phyloP scores from a whole-genome alignment of 2,888 invertebrate genomes.

The Embidobia sp. region DNA sequence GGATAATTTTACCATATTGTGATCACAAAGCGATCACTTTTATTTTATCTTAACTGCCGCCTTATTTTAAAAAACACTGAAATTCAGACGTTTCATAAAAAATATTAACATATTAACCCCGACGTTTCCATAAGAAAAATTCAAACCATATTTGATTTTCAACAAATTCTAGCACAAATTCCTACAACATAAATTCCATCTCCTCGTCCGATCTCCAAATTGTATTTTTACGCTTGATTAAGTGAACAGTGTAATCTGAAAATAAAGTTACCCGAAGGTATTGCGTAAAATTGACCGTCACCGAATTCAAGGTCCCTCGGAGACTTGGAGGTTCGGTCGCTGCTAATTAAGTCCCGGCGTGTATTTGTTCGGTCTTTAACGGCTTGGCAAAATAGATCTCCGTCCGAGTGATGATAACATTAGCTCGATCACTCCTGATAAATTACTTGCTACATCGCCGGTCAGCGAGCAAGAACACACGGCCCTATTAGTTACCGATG shows the following conservation, averaged over 20 bases:
- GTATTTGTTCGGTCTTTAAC: slow-evolving; percentile 32
- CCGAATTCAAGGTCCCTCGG: not conserved
- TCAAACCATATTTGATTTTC: no score
- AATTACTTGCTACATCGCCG: slow-evolving; percentile 32
- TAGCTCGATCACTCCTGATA: slow-evolving; percentile 39
- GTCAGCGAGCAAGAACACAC: slow-evolving; percentile 16
- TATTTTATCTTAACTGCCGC: no score
- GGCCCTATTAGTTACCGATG: slow-evolving; percentile 32
- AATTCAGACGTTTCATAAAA: no score
- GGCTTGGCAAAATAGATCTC: slow-evolving; percentile 26
- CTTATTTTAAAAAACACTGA: no score
- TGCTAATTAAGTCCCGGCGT: slow-evolving; percentile 28
- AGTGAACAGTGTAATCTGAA: not conserved
- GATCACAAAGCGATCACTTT: no score
- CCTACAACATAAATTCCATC: no score
- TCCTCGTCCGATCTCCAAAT: no score
- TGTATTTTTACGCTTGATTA: no score
- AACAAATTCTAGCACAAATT: no score
- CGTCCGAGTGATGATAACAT: slow-evolving; percentile 33
- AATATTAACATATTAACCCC: no score
- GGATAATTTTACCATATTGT: no score
- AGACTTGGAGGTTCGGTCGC: not conserved
- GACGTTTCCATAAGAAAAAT: no score
- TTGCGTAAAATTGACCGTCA: not conserved
- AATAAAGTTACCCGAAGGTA: not conserved